These are phyloP conservation scores for Eledona agricola DNA, from an alignment of 2,888 invertebrate genomes.

Conservation along the genomic window DNA sequence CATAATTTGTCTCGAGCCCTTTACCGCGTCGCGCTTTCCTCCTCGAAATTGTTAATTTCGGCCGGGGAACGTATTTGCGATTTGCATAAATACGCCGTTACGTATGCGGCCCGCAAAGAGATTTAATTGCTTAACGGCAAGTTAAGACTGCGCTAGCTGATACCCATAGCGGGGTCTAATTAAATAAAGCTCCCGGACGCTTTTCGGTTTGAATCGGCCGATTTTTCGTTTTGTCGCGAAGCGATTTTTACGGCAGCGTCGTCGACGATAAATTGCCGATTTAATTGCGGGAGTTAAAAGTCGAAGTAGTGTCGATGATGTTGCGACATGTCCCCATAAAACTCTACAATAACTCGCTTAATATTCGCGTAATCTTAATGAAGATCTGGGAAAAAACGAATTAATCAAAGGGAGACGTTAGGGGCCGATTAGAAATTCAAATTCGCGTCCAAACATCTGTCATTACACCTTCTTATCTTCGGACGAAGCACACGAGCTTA, in stretches of 20 bases:
- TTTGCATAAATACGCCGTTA: constrained; percentile 60
- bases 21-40: constrained; percentile 24
- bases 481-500: constrained; percentile 18
- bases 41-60: constrained; percentile 52
- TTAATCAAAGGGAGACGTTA: constrained; percentile 9
- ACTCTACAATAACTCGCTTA: constrained; percentile 2
- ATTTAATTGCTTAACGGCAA: constrained; percentile 59
- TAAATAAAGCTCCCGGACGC: constrained; percentile 58
- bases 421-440: constrained; percentile 25
- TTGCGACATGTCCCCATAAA: constrained; percentile 22
- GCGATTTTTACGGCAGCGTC: too few relatives aligned
- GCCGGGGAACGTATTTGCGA: constrained; percentile 53
- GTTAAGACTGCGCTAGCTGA: constrained; percentile 57
- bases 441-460: constrained; percentile 26
- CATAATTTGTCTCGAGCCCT: constrained; percentile 33
- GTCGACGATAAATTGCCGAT: constrained; percentile 18
- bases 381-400: constrained; percentile 16
- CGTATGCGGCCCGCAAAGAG: constrained; percentile 59
- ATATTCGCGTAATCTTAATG: constrained; percentile 15
- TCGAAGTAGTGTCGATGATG: constrained; percentile 17
- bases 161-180: constrained; percentile 57
- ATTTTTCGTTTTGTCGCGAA: too few relatives aligned
- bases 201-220: constrained; percentile 54
- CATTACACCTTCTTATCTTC: constrained; percentile 33
- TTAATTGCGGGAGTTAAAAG: constrained; percentile 19